Evolutionary conservation across 2,888 invertebrate species (phyloP), one percentile per base, ranked within the genome.

Genomic region (Platypus cylindrus): DNA sequence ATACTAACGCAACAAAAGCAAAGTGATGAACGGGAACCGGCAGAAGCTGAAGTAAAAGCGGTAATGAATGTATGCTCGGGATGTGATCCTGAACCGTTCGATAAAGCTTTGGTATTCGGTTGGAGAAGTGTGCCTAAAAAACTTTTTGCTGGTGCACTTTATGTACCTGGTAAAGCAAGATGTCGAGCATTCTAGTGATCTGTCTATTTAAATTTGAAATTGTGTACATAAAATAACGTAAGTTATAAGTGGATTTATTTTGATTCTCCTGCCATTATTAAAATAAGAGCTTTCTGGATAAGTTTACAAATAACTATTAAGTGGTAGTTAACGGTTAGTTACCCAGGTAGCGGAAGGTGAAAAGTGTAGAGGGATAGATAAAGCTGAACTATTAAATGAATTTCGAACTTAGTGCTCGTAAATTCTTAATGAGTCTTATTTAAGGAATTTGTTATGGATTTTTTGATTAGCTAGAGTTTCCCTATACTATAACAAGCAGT

Each of bases 31-130:
- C 67, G 80, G 25, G 85, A 85, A 49, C 83, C 84, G 0, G 85
- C 85, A 1, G 84, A 85, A 56, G 82, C 78, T 17, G 85, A 85
- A 58, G 85, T 85, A 0, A 76, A 69, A 47, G 79, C 79, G 7
- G 82, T 85, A 1, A 78, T 84, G 78, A 70, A 75, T 46, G 64
- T 83, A 2, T 86, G 86, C 59, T 73, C 76, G 37, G 77, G 75
- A 1, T 86, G 85, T 49, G 68, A 75, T 13, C 60, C 69, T 1
- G 85, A 85, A 52, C 85, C 86, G 0, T 86, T 86, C 61, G 75
- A 75, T 44, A 82, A 82, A 49, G 85, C 83, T 5, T 64, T 83
- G 13, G 69, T 84, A 3, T 68, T 86, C 20, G 77, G 78, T 5
- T 86, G 86, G 86, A 73, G 83, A 50, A 66, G 65, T 33, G 70